Percentiles rank a stretch among this genome's conserved stretches.
These are phyloP conservation scores for Drosophila teissieri DNA, from an alignment of 1,140 invertebrate genomes.

Conservation along the genomic window DNA sequence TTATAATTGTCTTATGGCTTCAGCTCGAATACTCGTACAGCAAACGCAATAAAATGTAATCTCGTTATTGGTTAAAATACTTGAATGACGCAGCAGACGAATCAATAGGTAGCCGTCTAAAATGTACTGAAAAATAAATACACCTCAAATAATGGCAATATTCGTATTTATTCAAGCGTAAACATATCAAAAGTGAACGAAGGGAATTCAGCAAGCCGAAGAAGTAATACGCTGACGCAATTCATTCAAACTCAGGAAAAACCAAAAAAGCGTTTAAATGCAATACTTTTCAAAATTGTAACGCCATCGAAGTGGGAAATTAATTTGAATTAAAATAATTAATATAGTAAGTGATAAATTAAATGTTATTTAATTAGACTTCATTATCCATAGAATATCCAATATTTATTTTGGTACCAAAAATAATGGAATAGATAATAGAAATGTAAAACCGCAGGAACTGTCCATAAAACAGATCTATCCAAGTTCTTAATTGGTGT, in stretches of 20 bases:
- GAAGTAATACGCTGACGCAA: background rate
- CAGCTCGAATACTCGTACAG: background rate
- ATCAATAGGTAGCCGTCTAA: conserved; percentile 7
- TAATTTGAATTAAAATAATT: background rate
- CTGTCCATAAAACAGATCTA: background rate
- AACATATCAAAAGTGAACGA: conserved; percentile 21
- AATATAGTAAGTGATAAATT: background rate
- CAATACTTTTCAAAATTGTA: no score
- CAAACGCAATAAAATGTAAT: conserved; percentile 15
- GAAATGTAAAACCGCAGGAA: background rate
- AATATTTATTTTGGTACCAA: no score
- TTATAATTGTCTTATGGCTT: background rate
- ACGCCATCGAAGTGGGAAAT: no score
- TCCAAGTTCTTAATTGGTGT: background rate
- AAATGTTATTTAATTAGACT: no score
- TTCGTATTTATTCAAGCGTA: conserved; percentile 62
- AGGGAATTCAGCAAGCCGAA: conserved; percentile 11
- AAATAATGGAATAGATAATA: no score
- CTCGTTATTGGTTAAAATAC: conserved; percentile 10
- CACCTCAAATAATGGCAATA: conserved; percentile 44
- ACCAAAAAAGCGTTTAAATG: no score
- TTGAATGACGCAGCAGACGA: conserved; percentile 10
- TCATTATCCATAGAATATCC: no score
- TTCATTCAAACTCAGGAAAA: no score
- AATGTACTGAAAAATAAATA: conserved; percentile 14